Conservation (phyloP, 2,113 vertebrate genomes). For the Cervus canadensis region DNA sequence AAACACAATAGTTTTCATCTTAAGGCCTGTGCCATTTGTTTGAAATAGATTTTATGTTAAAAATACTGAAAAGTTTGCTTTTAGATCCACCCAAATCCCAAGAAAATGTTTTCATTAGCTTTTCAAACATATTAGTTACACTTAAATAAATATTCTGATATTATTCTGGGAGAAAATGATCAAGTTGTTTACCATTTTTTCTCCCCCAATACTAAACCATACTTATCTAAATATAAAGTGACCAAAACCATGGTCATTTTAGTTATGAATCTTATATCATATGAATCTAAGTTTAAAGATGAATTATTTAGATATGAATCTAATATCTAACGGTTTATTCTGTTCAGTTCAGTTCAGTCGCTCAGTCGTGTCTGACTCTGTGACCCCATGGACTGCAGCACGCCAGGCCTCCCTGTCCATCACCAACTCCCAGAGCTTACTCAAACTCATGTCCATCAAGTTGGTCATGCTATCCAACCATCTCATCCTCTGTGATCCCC, state of each 20-base stretch:
- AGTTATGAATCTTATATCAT: not conserved
- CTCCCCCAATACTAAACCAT: not conserved
- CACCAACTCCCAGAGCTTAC: not conserved
- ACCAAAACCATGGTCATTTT: not conserved
- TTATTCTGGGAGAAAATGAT: not conserved
- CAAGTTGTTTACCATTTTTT: not conserved
- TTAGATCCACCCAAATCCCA: not conserved
- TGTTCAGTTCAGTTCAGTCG: not conserved
- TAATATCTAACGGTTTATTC: not conserved
- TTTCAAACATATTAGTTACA: not conserved
- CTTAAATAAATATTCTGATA: not conserved
- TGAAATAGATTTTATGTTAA: not conserved
- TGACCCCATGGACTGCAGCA: not conserved
- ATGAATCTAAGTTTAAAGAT: not conserved
- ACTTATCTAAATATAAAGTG: not conserved
- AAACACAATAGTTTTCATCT: not conserved
- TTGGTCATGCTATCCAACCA: accelerated
- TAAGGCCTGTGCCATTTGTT: not conserved
- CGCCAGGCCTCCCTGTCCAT: accelerated
- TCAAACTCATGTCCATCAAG: not conserved
- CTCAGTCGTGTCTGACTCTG: not conserved
- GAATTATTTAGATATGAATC: not conserved
- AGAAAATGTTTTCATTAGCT: not conserved
- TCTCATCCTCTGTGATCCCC: not conserved
- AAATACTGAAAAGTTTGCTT: slow-evolving; percentile 9